Conservation (phyloP, 2,888 invertebrate species). For the Drosophila multiciliata region DNA sequence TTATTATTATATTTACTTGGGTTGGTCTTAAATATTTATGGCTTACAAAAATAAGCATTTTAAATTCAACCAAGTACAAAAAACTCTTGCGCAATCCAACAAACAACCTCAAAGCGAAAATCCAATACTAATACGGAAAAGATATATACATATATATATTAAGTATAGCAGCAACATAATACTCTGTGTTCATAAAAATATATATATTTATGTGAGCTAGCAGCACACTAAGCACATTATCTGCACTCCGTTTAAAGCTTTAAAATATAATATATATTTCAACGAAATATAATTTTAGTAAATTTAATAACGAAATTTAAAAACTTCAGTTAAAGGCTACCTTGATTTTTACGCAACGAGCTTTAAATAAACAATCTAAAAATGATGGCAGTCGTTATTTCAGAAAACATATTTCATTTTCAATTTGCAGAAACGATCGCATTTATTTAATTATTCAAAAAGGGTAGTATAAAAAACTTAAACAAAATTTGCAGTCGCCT, state of each 20-base stretch:
- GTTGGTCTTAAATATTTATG: conserved; percentile 40
- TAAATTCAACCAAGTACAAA: conserved; percentile 38
- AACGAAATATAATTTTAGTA: not conserved
- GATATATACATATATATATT: not conserved
- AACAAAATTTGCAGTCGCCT: conserved; percentile 36
- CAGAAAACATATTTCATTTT: conserved; percentile 29
- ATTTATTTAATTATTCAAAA: conserved; percentile 69
- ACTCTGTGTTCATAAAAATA: not conserved
- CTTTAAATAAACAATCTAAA: not conserved
- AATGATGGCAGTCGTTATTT: not conserved
- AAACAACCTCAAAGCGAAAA: conserved; percentile 35
- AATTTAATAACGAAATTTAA: not conserved
- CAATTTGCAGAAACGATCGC: conserved; percentile 56
- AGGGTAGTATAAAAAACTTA: conserved; percentile 68
- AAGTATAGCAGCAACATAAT: not conserved
- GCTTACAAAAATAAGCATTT: conserved; percentile 18
- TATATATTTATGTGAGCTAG: conserved; percentile 12
- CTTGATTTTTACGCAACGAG: too few species aligned
- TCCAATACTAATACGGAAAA: not conserved
- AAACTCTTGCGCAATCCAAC: conserved; percentile 1
- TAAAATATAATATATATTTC: not conserved
- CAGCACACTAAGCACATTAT: not conserved
- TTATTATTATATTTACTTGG: conserved; percentile 24
- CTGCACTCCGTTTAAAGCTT: conserved; percentile 17
- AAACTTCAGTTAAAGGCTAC: not conserved